Evolutionary conservation across 2,113 vertebrate genomes (phyloP), one percentile per base, ranked within the genome.

Genomic region (Macrotus californicus): DNA sequence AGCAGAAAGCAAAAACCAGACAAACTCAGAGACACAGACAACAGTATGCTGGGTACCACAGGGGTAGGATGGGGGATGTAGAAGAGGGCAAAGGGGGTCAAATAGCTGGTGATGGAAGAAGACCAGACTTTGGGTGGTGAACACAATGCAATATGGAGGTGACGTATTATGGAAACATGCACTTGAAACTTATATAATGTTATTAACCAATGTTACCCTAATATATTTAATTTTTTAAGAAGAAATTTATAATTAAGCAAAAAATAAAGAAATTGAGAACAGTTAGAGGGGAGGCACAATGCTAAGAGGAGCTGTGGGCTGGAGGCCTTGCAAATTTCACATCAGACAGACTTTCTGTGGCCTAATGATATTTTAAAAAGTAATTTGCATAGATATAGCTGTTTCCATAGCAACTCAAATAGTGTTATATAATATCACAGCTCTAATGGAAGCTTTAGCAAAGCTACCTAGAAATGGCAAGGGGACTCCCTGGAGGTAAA

Each of bases 331-430:
- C 46, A 70, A 86, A 95, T 91, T 72, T 61, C 34, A 24, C 10
- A 18, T 26, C 43, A 91, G 69, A 73, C 46, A 80, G 87, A 66
- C 18, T 69, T 96, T 50, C 6, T 21, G 26, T 59, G 56, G 50
- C 39, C n/a, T 52, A 79, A 43, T 59, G n/a, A 54, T 72, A 77
- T 93, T 59, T 89, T 56, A 64, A 66, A 83, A 89, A 54, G 61
- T 29, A 39, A 93, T 88, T 76, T 93, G 72, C 88, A 95, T 92
- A 59, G 88, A 48, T 59, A 79, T 34, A 64, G 39, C 77, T 87
- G 73, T 96, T 94, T 91, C 85, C 82, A 96, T 92, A 75, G 81
- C 70, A 96, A 97, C 92, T 50, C 64, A 50, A 77, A 39, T 7
- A 56, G 48, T 76, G 56, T 76, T 91, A 31, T 4, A 1, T 84